phyloP scores from a whole-genome alignment of 2,113 vertebrate genomes.

The Holacanthus passer region DNA sequence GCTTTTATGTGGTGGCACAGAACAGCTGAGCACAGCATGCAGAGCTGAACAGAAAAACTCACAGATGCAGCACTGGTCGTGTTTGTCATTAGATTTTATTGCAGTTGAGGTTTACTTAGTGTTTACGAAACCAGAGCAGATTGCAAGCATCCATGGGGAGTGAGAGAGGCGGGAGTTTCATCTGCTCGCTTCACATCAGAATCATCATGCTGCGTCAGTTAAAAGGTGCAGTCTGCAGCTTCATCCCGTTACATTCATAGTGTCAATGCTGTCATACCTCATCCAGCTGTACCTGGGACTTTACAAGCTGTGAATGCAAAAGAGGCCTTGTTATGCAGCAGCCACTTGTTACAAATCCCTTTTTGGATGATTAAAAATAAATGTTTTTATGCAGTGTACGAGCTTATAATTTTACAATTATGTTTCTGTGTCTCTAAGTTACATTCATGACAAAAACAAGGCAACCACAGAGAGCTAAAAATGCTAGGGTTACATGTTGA shows the following conservation, averaged over 20 bases:
- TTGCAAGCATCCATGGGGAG: constrained; percentile 64
- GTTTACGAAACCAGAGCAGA: constrained; percentile 78
- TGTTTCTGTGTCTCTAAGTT: constrained; percentile 59
- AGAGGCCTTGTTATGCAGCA: constrained; percentile 30
- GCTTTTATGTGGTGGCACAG: not conserved
- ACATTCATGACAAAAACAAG: constrained; percentile 78
- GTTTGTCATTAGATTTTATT: constrained; percentile 79
- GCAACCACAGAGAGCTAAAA: constrained; percentile 59
- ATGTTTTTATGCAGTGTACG: constrained; percentile 21
- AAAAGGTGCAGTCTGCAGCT: constrained; percentile 52
- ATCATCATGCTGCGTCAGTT: constrained; percentile 37
- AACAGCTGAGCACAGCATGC: not conserved
- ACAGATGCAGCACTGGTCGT: constrained; percentile 22
- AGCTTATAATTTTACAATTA: constrained; percentile 45
- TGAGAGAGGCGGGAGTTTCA: constrained; percentile 41
- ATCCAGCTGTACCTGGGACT: constrained; percentile 21
- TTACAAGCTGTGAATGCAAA: constrained; percentile 29
- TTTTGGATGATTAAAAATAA: constrained; percentile 47
- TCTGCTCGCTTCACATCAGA: constrained; percentile 25
- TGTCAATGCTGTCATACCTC: constrained; percentile 14
- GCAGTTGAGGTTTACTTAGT: constrained; percentile 77
- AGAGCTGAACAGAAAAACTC: constrained; percentile 27
- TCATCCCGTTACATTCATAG: constrained; percentile 72
- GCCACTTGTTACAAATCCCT: constrained; percentile 20
- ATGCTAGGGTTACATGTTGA: constrained; percentile 34